Evolutionary conservation across 2,113 vertebrate genomes (phyloP).

Genomic region (Cebidichthys violaceus): DNA sequence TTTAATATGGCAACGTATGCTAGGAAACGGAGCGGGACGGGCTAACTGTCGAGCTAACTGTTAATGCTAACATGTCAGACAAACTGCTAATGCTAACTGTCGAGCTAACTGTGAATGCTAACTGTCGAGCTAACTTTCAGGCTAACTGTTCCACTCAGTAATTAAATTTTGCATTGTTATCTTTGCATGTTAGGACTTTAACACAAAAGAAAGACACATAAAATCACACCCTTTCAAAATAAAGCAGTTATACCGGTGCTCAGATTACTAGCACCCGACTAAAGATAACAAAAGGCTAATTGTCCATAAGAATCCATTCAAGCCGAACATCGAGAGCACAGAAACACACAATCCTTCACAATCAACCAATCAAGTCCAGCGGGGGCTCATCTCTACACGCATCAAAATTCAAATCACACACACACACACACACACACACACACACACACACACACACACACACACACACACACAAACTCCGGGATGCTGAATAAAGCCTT

Average conservation of each 20-base stretch:
- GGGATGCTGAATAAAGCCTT: conserved; percentile 43
- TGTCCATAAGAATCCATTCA: neutral
- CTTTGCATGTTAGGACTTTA: too few relatives aligned
- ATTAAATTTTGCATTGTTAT: too few relatives aligned
- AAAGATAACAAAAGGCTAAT: neutral
- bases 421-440: conserved; percentile 26
- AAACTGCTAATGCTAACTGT: neutral
- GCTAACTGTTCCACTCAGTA: too few relatives aligned
- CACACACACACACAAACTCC: neutral
- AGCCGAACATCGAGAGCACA: neutral
- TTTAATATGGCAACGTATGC: too few relatives aligned
- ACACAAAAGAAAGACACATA: too few relatives aligned
- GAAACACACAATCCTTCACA: neutral
- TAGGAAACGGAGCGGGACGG: too few relatives aligned
- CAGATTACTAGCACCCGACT: fast-evolving
- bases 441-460: conserved; percentile 12
- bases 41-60: too few relatives aligned
- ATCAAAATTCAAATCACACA: conserved; percentile 50
- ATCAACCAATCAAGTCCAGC: conserved; percentile 30
- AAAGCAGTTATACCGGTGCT: neutral
- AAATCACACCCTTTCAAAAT: neutral
- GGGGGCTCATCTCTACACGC: conserved; percentile 13
- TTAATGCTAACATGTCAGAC: too few relatives aligned
- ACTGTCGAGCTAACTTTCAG: too few relatives aligned
- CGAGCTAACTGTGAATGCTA: neutral